These are phyloP conservation scores for Solenopsis fugax DNA, from an alignment of 1,140 invertebrate species.

Conservation along the genomic window DNA sequence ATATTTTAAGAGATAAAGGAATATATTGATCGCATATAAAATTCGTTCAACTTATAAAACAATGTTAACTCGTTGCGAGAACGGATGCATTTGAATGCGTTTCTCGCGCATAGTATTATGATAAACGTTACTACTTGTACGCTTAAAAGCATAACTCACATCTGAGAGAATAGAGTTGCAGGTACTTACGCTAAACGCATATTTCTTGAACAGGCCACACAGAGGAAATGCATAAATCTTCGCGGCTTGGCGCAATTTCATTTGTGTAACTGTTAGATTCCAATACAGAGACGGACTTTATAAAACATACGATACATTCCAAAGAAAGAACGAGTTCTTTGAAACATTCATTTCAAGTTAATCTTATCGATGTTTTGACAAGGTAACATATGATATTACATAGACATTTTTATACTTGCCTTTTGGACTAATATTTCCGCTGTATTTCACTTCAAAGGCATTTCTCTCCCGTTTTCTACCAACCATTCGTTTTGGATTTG, in stretches of 20 bases:
- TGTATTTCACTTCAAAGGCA: conserved; percentile 8
- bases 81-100: conserved; percentile 42
- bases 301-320: not conserved
- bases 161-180: conserved; percentile 52
- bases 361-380: not conserved
- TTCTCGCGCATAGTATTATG: conserved; percentile 42
- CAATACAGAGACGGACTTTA: not conserved
- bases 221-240: conserved; percentile 60
- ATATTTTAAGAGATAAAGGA: not conserved
- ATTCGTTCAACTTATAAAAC: conserved; percentile 33
- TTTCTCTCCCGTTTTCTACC: not conserved
- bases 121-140: conserved; percentile 68
- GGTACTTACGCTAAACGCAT: conserved; percentile 72
- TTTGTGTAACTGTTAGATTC: conserved; percentile 44
- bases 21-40: not conserved
- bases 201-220: conserved; percentile 70
- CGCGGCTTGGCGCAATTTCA: conserved; percentile 58
- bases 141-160: conserved; percentile 71
- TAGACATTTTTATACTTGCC: not conserved
- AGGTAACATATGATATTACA: not conserved
- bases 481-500: not conserved
- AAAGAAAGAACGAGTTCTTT: not conserved
- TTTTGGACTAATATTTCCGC: conserved; percentile 25
- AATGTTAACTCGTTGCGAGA: conserved; percentile 39
- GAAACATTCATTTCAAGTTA: not conserved